Conservation (phyloP, 2,113 vertebrate species). For the Cyphomyrus plagiostoma region DNA sequence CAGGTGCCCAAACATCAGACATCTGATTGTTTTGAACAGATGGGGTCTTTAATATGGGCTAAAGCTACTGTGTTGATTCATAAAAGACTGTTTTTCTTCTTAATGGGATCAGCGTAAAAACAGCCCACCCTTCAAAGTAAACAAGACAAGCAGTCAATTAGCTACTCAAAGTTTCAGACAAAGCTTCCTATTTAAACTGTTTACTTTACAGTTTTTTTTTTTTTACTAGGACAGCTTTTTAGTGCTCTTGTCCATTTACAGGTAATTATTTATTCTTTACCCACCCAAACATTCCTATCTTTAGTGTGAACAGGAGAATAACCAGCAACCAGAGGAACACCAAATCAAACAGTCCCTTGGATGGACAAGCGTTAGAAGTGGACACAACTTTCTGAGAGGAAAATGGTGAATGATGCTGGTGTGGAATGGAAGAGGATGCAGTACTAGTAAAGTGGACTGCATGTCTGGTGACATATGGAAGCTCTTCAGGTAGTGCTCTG, state of each 20-base stretch:
- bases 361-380: neutral
- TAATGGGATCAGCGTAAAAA: neutral
- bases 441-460: neutral
- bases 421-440: neutral
- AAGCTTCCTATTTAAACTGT: neutral
- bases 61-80: neutral
- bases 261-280: neutral
- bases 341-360: neutral
- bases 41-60: neutral
- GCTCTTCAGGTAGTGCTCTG: no score
- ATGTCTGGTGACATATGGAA: neutral
- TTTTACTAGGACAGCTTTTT: neutral
- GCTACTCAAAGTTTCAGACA: neutral
- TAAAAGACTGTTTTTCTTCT: neutral
- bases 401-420: neutral
- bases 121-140: neutral
- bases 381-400: neutral
- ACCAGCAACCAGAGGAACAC: neutral
- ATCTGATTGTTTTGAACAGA: neutral
- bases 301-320: neutral
- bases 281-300: neutral
- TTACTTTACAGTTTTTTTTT: neutral
- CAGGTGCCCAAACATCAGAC: neutral
- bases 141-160: neutral
- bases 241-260: neutral